Percentiles rank a stretch among this genome's conserved stretches.
Evolutionary conservation across 2,888 invertebrate genomes (phyloP).

Genomic region (Yponomeuta cagnagella): DNA sequence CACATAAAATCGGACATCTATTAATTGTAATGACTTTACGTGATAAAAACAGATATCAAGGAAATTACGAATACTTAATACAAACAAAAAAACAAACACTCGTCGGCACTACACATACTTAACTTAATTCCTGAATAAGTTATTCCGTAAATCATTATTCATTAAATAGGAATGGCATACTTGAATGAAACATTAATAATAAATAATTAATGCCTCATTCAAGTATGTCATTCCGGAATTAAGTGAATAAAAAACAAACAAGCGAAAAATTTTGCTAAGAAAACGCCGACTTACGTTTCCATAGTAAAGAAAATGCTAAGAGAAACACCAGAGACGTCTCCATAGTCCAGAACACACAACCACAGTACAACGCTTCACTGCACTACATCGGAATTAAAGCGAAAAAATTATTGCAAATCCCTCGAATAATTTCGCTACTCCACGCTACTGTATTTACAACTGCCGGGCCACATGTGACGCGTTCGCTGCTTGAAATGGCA

Average conservation of each 20-base stretch:
- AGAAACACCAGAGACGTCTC: slow-evolving; percentile 40
- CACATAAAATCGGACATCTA: too few relatives aligned
- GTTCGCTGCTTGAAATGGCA: slow-evolving; percentile 37
- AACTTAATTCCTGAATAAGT: background rate
- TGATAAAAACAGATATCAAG: too few relatives aligned
- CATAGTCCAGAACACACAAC: slow-evolving; percentile 33
- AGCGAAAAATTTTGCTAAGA: background rate
- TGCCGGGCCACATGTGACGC: slow-evolving; percentile 15
- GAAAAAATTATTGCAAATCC: slow-evolving; percentile 32
- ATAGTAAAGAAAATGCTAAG: slow-evolving; percentile 48
- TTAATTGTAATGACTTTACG: too few relatives aligned
- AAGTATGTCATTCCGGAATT: too few relatives aligned
- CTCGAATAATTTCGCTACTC: slow-evolving; percentile 8
- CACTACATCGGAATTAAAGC: background rate
- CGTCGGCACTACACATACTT: background rate
- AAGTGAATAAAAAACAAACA: background rate
- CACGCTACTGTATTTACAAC: slow-evolving; percentile 19
- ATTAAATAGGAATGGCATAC: too few relatives aligned
- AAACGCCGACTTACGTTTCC: slow-evolving; percentile 59
- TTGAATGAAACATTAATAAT: too few relatives aligned
- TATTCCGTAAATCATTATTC: too few relatives aligned
- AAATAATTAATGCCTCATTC: too few relatives aligned
- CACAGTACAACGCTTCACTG: background rate
- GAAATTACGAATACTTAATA: too few relatives aligned
- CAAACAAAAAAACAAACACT: too few relatives aligned